A percentile compares a stretch with the other conserved stretches of the same genome.
phyloP scores from a whole-genome alignment of 2,888 invertebrate genomes.

The Calliopum simillimum region DNA sequence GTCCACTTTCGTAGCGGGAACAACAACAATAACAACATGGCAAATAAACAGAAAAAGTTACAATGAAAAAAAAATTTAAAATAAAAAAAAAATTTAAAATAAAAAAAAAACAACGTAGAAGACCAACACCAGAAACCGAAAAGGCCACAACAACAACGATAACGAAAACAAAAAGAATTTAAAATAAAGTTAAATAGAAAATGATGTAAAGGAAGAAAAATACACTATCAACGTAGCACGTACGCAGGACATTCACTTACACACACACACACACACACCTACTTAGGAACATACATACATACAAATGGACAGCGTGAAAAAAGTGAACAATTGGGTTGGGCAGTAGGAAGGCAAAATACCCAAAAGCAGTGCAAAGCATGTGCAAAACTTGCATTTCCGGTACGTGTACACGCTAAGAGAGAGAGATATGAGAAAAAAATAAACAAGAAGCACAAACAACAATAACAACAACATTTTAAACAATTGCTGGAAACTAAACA shows the following conservation, averaged over 20 bases:
- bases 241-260: neutral
- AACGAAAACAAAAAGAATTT: neutral
- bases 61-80: neutral
- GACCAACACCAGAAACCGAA: conserved; percentile 1
- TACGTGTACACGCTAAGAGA: conserved; percentile 52
- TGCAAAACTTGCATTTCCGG: conserved; percentile 64
- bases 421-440: conserved; percentile 3
- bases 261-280: conserved; percentile 7
- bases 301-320: conserved; percentile 19
- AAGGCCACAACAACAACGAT: neutral
- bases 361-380: conserved; percentile 59
- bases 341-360: neutral
- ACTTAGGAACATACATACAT: conserved; percentile 14
- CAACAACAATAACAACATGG: no score
- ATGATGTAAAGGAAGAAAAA: neutral
- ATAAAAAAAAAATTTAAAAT: neutral
- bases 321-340: neutral
- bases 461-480: neutral
- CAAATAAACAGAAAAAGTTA: neutral
- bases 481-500: conserved; percentile 15
- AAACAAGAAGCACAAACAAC: neutral
- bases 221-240: neutral
- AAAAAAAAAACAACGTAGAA: conserved; percentile 2
- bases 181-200: neutral
- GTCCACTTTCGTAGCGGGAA: neutral